Evolutionary conservation across 2,888 invertebrate species (phyloP), one percentile per base, ranked within the genome.

Genomic region (Idaea biselata): DNA sequence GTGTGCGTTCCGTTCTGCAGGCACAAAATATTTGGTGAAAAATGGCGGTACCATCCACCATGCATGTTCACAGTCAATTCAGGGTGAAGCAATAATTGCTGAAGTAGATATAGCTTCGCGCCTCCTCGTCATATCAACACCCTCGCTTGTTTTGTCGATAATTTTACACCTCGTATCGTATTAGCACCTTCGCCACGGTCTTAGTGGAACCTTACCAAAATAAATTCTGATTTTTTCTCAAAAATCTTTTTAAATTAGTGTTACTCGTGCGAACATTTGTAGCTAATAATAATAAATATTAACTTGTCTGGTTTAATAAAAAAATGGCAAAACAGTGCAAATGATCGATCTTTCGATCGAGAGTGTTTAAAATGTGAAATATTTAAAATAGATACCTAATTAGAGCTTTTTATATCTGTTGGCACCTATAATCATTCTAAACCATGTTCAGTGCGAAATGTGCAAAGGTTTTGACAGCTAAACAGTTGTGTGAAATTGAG

Each of bases 111-210:
- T 62, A 59, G 32, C 53, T 11, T 33, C 61, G 58, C 60, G 61
- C 67, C 68, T 44, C 44, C 44, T 44, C 44, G 11, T 44, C 44
- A 16, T 32, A 31, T 31, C 73, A 80, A 81, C 81, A 80, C 79
- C 18, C 81, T 81, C 67, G 73, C 70, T 79, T 85, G 91, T 91
- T 91, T 88, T 84, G 82, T 91, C 91, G 82, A 91, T 91, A 91
- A 64, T 74, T 84, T 87, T 77, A 86, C 89, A 89, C 88, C 82
- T 85, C 71, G 63, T 60, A 65, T 66, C 69, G 71, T 70, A 70
- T 73, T 76, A 76, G 75, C 74, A 71, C 68, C 66, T 70, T 68
- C 32, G 71, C 72, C 69, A 74, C 68, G 76, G 64, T 61, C 65
- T 72, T 58, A 63, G 57, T 63, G 63, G 61, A 58, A 55, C 62